Base-by-base conservation (phyloP, 2,888 invertebrate species). In the Trypoxylon attenuatum region DNA sequence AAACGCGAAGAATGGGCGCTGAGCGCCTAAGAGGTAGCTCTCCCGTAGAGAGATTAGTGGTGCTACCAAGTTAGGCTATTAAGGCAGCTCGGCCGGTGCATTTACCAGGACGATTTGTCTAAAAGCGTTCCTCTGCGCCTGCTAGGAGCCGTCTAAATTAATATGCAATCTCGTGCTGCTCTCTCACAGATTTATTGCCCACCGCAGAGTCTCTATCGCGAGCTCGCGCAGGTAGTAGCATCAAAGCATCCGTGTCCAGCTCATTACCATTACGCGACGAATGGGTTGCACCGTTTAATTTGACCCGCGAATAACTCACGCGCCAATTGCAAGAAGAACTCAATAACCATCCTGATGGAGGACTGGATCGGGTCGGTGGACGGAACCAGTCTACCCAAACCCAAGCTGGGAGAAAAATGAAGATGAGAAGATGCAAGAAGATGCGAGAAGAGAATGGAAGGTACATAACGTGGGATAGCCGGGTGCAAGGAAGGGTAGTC, bases 11-110 rank as follows among this genome's bases (percentile, higher is more conserved):
- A 43, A 52, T 42, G 68, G 43, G 38, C 22, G 25, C 39, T 23
- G 50, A 45, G 33, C 16, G 27, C 27, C 50, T 38, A 41, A 49
- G 46, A 46, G 53, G 51, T 25, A 39, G 25, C 43, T 54, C 23
- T 58, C 61, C 70, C 53, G 70, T 55, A 21, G 71, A 38, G 71
- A 70, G 69, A 70, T 71, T 66, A 51, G 70, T 56, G 70, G 59
- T 49, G 60, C 52, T 39, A 42, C 65, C 59, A 50, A 27, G 42
- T 25, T 42, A 47, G 58, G 25, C 58, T 55, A 59, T 66, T 66
- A 70, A 54, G 39, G 15, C 19, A 8, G 15, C 51, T 5, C 51
- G 5, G 23, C 18, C 13, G 42, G 41, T 13, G 8, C 27, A 27
- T 25, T 23, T 52, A 42, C 23, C 19, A 41, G 33, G 46, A 29